Evolutionary conservation across 2,888 invertebrate genomes (phyloP), one percentile per base, ranked within the genome.

Genomic region (Cephus nigrinus): DNA sequence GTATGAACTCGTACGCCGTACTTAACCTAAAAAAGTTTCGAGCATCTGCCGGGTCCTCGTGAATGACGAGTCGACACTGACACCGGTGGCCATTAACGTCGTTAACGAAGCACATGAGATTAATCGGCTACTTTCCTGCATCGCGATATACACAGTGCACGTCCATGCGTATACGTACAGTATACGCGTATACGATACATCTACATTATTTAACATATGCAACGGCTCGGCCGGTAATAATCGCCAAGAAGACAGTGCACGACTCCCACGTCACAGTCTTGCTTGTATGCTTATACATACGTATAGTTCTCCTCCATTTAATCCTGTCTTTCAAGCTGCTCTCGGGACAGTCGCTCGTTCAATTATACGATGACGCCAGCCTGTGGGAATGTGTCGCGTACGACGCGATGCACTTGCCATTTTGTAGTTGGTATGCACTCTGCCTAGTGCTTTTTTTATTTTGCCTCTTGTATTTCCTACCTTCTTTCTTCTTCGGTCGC

Each of bases 311-410:
- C 69, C 69, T 69, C 3, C 69, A 5, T 40, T 40, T 40, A 40
- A 40, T 40, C 5, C 40, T 15, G 15, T 40, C 15, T 40, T 40
- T 40, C 40, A 1, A 40, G 40, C 40, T 40, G 15, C 40, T 40
- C 40, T 40, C 74, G 69, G 75, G 34, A 34, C 71, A 68, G 74
- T 73, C 76, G 69, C 76, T 78, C 76, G 74, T 36, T 79, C 79
- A 79, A 82, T 82, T 82, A 78, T 72, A 72, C 71, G 76, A 75
- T 82, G 82, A 82, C 81, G 81, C 81, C 74, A 80, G 77, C 78
- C 68, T 73, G 32, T 40, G 76, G 78, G 79, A 84, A 84, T 80
- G 81, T 75, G 80, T 82, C 82, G 78, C 76, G 75, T 71, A 75
- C 40, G 40, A 15, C 40, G 40, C 40, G 40, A 40, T 40, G 40